Conservation (phyloP, 2,888 invertebrate genomes). For the Acleris cristana region DNA sequence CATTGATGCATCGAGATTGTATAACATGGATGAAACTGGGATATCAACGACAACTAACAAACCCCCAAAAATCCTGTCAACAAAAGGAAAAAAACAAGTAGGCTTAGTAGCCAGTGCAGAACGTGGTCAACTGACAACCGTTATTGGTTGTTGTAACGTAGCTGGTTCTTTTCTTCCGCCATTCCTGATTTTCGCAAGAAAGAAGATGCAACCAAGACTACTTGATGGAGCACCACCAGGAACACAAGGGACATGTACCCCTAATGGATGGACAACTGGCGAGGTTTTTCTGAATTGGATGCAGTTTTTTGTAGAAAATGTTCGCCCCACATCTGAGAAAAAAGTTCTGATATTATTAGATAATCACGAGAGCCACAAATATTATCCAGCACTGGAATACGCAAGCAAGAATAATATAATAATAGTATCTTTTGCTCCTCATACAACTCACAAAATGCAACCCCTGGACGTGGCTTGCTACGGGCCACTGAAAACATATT, state of each 20-base stretch:
- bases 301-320: constrained; percentile 43
- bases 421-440: too few species aligned
- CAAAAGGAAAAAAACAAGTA: constrained; percentile 27
- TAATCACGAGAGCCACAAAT: constrained; percentile 48
- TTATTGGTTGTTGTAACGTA: constrained; percentile 43
- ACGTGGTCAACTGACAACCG: constrained; percentile 36
- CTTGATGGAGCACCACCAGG: constrained; percentile 22
- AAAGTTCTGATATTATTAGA: constrained; percentile 46
- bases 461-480: constrained; percentile 49
- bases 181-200: constrained; percentile 30
- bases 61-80: constrained; percentile 33
- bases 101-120: constrained; percentile 26
- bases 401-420: too few species aligned
- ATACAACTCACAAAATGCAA: constrained; percentile 46
- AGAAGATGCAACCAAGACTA: constrained; percentile 33
- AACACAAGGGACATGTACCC: constrained; percentile 38
- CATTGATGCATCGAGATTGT: constrained; percentile 29
- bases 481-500: constrained; percentile 49
- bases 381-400: constrained; percentile 44
- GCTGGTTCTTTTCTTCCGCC: constrained; percentile 34
- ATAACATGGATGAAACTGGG: constrained; percentile 38
- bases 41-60: constrained; percentile 36
- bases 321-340: constrained; percentile 42
- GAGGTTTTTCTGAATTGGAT: constrained; percentile 46
- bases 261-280: constrained; percentile 45